Conservation (phyloP, 2,113 vertebrate genomes). For the Psammodynastes pulverulentus region DNA sequence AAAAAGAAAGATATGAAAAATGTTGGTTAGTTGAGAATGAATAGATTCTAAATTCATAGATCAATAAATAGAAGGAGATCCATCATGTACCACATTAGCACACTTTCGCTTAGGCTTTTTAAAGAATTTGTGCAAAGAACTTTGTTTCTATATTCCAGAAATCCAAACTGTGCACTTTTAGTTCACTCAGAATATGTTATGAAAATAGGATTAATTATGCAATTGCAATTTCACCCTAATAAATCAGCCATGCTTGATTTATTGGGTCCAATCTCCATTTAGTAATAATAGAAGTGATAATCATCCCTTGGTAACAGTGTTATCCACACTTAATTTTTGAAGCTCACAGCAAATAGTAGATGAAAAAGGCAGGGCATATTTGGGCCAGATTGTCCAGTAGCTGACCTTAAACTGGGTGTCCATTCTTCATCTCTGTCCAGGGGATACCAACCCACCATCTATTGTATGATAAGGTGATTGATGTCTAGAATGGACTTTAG, state of each 20-base stretch:
- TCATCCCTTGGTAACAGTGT: not conserved
- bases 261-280: not conserved
- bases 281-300: not conserved
- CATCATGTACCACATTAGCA: conserved; percentile 43
- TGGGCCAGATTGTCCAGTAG: not conserved
- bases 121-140: conserved; percentile 38
- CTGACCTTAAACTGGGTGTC: not conserved
- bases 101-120: conserved; percentile 4
- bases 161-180: not conserved
- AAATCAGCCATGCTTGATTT: conserved; percentile 14
- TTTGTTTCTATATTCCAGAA: conserved; percentile 14
- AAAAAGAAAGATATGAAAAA: conserved; percentile 56
- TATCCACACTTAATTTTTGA: not conserved
- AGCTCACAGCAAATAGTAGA: not conserved
- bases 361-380: not conserved
- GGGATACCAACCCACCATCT: not conserved
- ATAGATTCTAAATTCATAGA: conserved; percentile 34
- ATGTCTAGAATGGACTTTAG: not conserved
- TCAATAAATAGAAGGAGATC: conserved; percentile 45
- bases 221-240: not conserved
- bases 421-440: not conserved
- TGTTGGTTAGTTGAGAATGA: conserved; percentile 23
- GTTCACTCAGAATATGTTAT: conserved; percentile 10
- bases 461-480: not conserved
- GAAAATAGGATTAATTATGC: conserved; percentile 20